Evolutionary conservation across 2,113 vertebrate species (phyloP).

Genomic region (Crotalus tigris): DNA sequence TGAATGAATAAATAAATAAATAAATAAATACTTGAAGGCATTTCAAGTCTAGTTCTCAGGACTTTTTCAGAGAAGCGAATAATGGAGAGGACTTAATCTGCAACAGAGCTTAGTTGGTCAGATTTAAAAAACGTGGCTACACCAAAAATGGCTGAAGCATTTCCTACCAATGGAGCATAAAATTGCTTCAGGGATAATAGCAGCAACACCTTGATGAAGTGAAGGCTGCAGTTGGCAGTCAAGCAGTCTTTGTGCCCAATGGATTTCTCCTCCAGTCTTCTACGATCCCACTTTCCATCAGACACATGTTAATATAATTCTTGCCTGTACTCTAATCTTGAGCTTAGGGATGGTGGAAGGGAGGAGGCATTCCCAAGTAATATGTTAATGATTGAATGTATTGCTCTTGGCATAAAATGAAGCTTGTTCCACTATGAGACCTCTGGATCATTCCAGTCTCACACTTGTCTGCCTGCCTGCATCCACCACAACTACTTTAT

Average conservation of each 20-base stretch:
- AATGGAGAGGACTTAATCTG: background rate
- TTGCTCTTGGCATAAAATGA: constrained; percentile 59
- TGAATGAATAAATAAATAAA: too few species aligned
- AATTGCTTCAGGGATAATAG: constrained; percentile 61
- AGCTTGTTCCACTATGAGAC: constrained; percentile 51
- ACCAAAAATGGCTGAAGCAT: constrained; percentile 44
- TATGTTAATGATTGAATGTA: constrained; percentile 47
- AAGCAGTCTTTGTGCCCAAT: constrained; percentile 54
- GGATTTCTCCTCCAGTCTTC: constrained; percentile 34
- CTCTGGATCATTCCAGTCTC: constrained; percentile 45
- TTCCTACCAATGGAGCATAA: constrained; percentile 61
- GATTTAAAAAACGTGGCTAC: constrained; percentile 47
- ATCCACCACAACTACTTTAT: background rate
- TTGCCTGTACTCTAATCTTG: constrained; percentile 27
- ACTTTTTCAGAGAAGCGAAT: constrained; percentile 35
- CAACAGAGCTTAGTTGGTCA: constrained; percentile 27
- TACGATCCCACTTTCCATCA: background rate
- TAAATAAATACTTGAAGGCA: background rate
- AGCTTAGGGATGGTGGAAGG: background rate
- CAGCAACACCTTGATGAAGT: constrained; percentile 44
- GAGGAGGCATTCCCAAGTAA: constrained; percentile 44
- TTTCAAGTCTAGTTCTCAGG: background rate
- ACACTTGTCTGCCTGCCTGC: constrained; percentile 17
- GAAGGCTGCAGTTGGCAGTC: constrained; percentile 42
- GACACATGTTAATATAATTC: background rate